These are phyloP conservation scores for Adineta ricciae DNA, from an alignment of 2,888 invertebrate genomes.

Conservation along the genomic window DNA sequence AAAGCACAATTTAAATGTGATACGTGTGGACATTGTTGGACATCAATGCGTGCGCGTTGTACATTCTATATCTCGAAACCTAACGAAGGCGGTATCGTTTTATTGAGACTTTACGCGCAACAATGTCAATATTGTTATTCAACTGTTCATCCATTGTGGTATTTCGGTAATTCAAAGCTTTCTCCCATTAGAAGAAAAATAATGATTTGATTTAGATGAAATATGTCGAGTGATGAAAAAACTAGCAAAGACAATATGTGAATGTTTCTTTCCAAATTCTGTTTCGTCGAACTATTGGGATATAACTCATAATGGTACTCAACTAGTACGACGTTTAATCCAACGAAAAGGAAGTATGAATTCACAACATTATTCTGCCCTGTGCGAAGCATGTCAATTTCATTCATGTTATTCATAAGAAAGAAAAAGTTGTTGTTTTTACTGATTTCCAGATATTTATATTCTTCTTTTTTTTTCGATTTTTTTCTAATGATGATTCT, in stretches of 20 bases:
- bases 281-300: not conserved
- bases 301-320: not conserved
- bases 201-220: not conserved
- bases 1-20: slow-evolving; percentile 13
- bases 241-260: not conserved
- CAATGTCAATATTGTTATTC: slow-evolving; percentile 15
- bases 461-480: not conserved
- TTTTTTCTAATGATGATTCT: not conserved
- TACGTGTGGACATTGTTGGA: not conserved
- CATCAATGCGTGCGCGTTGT: not conserved
- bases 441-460: too few relatives aligned
- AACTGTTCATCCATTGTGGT: not conserved
- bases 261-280: not conserved
- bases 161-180: too few relatives aligned
- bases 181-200: too few relatives aligned
- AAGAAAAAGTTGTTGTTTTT: not conserved
- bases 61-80: not conserved
- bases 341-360: not conserved
- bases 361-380: not conserved
- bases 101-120: not conserved
- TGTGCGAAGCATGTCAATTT: not conserved
- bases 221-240: not conserved
- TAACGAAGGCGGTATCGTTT: not conserved
- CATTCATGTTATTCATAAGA: not conserved
- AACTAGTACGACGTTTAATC: not conserved